Conservation (phyloP, 2,888 invertebrate species). For the Andrena bicolor region DNA sequence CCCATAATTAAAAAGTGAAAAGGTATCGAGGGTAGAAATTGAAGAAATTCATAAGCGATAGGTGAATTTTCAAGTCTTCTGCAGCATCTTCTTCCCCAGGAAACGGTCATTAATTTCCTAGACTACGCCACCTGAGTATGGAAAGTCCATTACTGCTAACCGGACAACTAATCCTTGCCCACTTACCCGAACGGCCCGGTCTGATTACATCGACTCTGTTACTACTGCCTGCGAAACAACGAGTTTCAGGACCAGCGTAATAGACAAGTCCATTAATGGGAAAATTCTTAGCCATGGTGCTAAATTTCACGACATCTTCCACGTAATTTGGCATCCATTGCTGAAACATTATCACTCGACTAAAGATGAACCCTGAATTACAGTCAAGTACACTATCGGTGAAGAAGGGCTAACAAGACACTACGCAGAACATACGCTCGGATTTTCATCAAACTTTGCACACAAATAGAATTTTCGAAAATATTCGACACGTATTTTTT, state of each 20-base stretch:
- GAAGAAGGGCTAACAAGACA: no score
- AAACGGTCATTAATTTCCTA: conserved; percentile 45
- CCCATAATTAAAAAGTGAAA: neutral
- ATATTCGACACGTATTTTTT: no score
- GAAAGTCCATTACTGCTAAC: conserved; percentile 56
- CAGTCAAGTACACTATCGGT: no score
- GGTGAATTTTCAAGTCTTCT: conserved; percentile 25
- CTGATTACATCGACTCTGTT: conserved; percentile 50
- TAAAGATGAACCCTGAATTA: no score
- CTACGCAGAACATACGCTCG: no score
- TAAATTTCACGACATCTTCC: conserved; percentile 1
- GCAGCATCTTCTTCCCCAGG: conserved; percentile 19
- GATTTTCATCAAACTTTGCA: no score
- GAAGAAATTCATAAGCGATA: conserved; percentile 19
- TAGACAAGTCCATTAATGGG: conserved; percentile 39
- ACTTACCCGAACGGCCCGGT: conserved; percentile 43
- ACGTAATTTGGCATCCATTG: neutral
- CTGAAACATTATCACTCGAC: no score
- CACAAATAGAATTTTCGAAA: no score
- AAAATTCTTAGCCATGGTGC: conserved; percentile 4
- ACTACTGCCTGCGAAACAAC: conserved; percentile 45
- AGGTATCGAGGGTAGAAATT: neutral
- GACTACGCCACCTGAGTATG: conserved; percentile 38
- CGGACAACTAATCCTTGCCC: conserved; percentile 57
- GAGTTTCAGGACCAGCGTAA: conserved; percentile 28